A percentile compares a stretch with the other conserved stretches of the same genome.
Evolutionary conservation across 2,113 vertebrate species (phyloP).

Genomic region (Poicephalus meyeri): DNA sequence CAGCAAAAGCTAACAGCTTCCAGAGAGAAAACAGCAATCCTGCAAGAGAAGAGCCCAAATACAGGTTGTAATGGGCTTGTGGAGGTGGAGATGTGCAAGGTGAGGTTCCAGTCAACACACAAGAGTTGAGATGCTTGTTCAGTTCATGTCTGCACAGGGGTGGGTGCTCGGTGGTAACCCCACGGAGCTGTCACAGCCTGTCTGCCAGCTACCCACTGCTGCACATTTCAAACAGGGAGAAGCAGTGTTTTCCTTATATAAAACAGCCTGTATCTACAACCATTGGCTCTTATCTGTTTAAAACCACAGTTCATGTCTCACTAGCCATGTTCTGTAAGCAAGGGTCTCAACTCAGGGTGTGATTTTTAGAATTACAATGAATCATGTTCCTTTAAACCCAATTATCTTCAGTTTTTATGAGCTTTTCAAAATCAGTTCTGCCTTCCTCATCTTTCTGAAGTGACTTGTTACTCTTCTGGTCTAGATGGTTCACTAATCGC

Average conservation of each 20-base stretch:
- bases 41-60: fast-evolving
- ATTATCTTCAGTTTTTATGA: background rate
- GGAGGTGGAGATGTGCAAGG: too few relatives aligned
- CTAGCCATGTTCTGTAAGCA: background rate
- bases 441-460: background rate
- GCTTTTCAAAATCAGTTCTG: background rate
- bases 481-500: background rate
- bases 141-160: background rate
- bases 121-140: background rate
- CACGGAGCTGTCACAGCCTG: background rate
- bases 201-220: background rate
- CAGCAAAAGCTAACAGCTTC: background rate
- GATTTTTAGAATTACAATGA: background rate
- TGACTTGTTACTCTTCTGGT: background rate
- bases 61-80: fast-evolving
- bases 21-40: fast-evolving
- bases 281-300: background rate
- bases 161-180: background rate
- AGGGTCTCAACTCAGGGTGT: background rate
- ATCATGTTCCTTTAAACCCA: background rate
- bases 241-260: background rate
- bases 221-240: background rate
- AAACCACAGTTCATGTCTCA: background rate
- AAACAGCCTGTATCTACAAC: background rate
- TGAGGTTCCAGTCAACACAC: background rate